phyloP scores from a whole-genome alignment of 1,140 invertebrate species.

The Nixonia krombeini region DNA sequence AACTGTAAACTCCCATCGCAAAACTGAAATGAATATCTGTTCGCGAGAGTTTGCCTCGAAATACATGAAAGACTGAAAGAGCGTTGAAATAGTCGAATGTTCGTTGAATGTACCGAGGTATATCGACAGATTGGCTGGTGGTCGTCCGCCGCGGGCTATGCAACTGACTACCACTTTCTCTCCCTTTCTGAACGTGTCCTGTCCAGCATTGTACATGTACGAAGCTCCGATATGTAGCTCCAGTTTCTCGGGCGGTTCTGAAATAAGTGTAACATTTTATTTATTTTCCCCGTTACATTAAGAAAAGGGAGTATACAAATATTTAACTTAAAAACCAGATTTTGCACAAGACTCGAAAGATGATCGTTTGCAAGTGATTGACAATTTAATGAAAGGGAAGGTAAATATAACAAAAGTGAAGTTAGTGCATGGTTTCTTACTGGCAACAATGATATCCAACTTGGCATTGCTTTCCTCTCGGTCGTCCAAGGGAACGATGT shows the following conservation, averaged over 20 bases:
- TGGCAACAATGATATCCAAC: constrained; percentile 78
- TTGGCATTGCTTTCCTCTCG: constrained; percentile 62
- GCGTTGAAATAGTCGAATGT: background rate
- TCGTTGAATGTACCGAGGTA: constrained; percentile 72
- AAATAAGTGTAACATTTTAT: constrained; percentile 11
- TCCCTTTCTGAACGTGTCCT: constrained; percentile 72
- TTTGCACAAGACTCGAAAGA: too few relatives aligned
- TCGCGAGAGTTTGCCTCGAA: too few relatives aligned
- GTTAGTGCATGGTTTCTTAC: constrained; percentile 72
- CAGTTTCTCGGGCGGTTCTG: constrained; percentile 75
- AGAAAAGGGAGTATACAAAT: too few relatives aligned
- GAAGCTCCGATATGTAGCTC: constrained; percentile 72
- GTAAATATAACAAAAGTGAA: background rate
- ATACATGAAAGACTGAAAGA: background rate
- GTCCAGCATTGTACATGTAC: constrained; percentile 56
- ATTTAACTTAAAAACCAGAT: too few relatives aligned
- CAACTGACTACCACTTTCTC: constrained; percentile 77
- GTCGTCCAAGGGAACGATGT: constrained; percentile 70
- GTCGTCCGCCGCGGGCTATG: constrained; percentile 77
- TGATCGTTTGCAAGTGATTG: too few relatives aligned
- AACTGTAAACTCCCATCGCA: too few relatives aligned
- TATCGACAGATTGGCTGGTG: constrained; percentile 80
- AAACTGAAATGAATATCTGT: too few relatives aligned
- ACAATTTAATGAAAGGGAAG: too few relatives aligned
- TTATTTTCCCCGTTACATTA: too few relatives aligned